Evolutionary conservation across 2,113 vertebrate genomes (phyloP), one percentile per base, ranked within the genome.

Genomic region (Axis porcinus): DNA sequence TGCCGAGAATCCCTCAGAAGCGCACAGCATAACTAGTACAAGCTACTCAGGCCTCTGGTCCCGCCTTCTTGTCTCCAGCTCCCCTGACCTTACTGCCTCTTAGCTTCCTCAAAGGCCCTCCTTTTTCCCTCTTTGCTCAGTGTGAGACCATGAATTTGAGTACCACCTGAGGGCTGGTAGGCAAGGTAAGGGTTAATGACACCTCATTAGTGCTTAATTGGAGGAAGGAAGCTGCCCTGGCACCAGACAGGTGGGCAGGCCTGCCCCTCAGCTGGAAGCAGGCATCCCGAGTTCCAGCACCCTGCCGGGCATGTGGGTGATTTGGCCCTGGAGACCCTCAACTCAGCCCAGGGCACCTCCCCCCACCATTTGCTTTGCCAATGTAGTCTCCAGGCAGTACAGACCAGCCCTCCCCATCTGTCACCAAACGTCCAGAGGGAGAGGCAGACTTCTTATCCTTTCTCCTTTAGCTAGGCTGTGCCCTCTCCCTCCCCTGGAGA

Each of bases 171-270:
- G 76, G 91, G 94, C 89, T 95, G 92, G 93, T 30, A 95, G 96
- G 97, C 91, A 60, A 92, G 30, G 97, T 52, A 97, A 95, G 98
- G 97, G 97, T 98, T 98, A 98, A 98, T 97, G 94, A 97, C 91
- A 97, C 93, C 93, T 98, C 96, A 97, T 98, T 98, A 98, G 93
- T 93, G 95, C 89, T 97, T 98, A 97, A 98, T 97, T 97, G 97
- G 95, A 91, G 97, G 89, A 96, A 97, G 95, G 97, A 98, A 97
- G 93, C 97, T 96, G 67, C 86, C 88, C 84, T 97, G 98, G 97
- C 97, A 97, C 94, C 92, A 97, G 96, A 97, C 97, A 96, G 96
- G 97, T 98, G 98, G 98, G 96, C 93, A 93, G 92, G 97, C 86
- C 94, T 94, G 90, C 95, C 95, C 97, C 97, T 96, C 45, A 74